Evolutionary conservation across 2,888 invertebrate species (phyloP), one percentile per base, ranked within the genome.

Genomic region (Aphodius sticticus): DNA sequence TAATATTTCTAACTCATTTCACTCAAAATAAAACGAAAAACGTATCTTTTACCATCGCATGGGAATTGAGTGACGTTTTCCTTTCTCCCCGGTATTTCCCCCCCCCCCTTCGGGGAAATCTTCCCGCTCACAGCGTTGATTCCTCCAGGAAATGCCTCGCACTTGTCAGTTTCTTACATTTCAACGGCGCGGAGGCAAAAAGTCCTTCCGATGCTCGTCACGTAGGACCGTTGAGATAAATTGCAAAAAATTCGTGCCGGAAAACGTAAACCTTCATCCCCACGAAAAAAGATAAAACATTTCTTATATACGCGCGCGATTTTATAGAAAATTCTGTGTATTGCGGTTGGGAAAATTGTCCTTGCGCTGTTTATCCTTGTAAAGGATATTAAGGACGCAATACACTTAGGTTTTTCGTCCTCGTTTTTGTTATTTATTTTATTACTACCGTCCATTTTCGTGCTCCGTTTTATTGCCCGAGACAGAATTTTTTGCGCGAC

Each of bases 31-130:
- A 9, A 53, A 53, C 53, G 26, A 53, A 9, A 53, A 53, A 5
- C 12, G 53, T 53, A 78, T 78, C 70, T 76, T 78, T 76, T 76
- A 76, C 69, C n/a, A 75, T 38, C 69, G 78, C 84, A 82, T 79
- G 84, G 82, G 85, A 85, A 84, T 85, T 87, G 87, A 88, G 87
- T 87, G 88, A 87, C 87, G 85, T 87, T 87, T 87, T 86, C 85
- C 83, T 53, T 53, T 53, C 12, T 53, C 9, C 53, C 83, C 84
- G 84, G 84, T 85, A 85, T 85, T 84, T 86, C 83, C 82, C 84
- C 84, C 84, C 84, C 84, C 83, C 53, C 53, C 53, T 12, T 53
- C 53, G 53, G 53, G 53, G 53, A 53, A 53, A 53, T 53, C 53
- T 53, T 53, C 53, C 53, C 53, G 0, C 4, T 53, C 53, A 5